Conservation (phyloP, 64 coral and sea anemone genomes). For the Stichodactyla helianthus region DNA sequence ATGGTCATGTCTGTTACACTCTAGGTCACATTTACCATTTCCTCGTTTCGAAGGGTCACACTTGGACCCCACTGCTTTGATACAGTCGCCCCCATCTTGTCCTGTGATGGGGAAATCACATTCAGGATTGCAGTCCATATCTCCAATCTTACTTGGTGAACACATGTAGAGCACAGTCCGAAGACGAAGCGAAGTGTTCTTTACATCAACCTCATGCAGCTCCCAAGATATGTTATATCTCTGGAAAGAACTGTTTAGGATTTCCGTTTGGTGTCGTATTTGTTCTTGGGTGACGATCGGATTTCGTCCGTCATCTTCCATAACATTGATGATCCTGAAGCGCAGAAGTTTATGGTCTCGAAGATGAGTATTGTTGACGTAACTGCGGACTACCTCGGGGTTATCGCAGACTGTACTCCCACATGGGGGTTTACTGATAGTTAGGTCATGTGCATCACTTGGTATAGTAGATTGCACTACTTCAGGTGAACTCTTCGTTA, state of each 20-base stretch:
- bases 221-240: conserved; percentile 77
- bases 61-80: not conserved
- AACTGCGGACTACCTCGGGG: conserved; percentile 88
- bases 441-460: conserved; percentile 75
- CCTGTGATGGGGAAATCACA: conserved; percentile 71
- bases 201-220: conserved; percentile 36
- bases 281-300: conserved; percentile 67
- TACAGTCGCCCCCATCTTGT: conserved; percentile 81
- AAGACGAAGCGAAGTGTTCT: conserved; percentile 65
- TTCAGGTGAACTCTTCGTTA: conserved; percentile 57
- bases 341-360: conserved; percentile 59
- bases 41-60: conserved; percentile 49
- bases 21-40: conserved; percentile 86
- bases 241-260: conserved; percentile 52
- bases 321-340: conserved; percentile 81
- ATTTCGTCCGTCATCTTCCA: conserved; percentile 65
- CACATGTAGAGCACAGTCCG: conserved; percentile 61
- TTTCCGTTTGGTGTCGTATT: conserved; percentile 53
- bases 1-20: conserved; percentile 68
- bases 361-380: conserved; percentile 60
- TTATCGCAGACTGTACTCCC: conserved; percentile 94
- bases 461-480: conserved; percentile 73
- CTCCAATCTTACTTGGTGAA: conserved; percentile 53
- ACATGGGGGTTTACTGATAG: conserved; percentile 83
- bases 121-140: conserved; percentile 36